Evolutionary conservation across 1,140 invertebrate species (phyloP).

Genomic region (Onthophagus taurus): DNA sequence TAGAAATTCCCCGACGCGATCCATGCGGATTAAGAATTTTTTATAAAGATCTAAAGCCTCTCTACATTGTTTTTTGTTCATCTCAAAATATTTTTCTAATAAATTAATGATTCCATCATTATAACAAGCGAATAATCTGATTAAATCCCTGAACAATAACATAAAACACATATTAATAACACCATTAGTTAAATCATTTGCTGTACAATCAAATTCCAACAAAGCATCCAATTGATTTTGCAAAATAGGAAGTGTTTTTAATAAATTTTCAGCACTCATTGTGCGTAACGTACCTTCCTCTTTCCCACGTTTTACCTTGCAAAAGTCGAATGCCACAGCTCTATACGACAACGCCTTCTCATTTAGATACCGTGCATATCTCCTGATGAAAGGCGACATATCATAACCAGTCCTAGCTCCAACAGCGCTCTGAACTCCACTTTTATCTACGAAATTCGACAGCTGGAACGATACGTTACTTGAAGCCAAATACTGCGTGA

Average conservation of each 20-base stretch:
- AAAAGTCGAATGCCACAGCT: conserved; percentile 98
- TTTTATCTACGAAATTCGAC: conserved; percentile 94
- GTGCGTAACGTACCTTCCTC: conserved; percentile 94
- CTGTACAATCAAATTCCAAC: conserved; percentile 95
- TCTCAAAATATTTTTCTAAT: conserved; percentile 98
- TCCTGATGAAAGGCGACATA: conserved; percentile 98
- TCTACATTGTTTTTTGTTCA: conserved; percentile 98
- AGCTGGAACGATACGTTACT: conserved; percentile 99
- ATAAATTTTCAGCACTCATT: conserved; percentile 94
- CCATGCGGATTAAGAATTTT: conserved; percentile 98
- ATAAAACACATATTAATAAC: conserved; percentile 99
- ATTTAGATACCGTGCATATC: conserved; percentile 98
- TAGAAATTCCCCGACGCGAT: conserved; percentile 96
- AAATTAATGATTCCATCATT: conserved; percentile 99
- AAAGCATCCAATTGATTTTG: conserved; percentile 93
- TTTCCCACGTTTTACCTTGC: conserved; percentile 98
- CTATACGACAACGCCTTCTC: conserved; percentile 98
- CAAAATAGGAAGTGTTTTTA: conserved; percentile 93
- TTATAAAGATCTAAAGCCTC: conserved; percentile 98
- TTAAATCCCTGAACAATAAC: conserved; percentile 96
- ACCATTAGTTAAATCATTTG: conserved; percentile 95
- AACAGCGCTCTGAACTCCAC: conserved; percentile 68
- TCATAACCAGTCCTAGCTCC: conserved; percentile 78
- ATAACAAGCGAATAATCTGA: conserved; percentile 97
- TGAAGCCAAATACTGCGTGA: conserved; percentile 98